Evolutionary conservation across 1,140 invertebrate species (phyloP).

Genomic region (Lanistes nyassanus): DNA sequence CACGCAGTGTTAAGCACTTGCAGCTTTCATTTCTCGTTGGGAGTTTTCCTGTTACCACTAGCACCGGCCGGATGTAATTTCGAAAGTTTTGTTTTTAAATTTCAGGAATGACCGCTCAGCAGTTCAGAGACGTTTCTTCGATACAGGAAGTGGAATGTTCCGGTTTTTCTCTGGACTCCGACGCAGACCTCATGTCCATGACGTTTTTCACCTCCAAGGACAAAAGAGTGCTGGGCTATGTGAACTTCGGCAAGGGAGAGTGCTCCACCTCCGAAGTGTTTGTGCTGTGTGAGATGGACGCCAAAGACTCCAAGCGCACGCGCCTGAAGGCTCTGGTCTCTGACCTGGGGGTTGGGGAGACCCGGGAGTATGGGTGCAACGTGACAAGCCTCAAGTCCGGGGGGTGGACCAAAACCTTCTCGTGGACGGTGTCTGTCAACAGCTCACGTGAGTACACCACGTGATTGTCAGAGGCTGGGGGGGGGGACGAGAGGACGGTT

Average conservation of each 20-base stretch:
- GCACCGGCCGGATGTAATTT: too few species aligned
- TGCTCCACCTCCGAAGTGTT: conserved; percentile 15
- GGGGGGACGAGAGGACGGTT: not conserved
- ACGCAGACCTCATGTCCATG: conserved; percentile 13
- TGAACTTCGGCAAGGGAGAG: not conserved
- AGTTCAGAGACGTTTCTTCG: not conserved
- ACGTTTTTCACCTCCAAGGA: conserved; percentile 13
- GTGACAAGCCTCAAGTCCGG: conserved; percentile 5
- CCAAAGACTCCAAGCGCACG: conserved; percentile 1
- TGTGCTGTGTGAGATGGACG: conserved; percentile 14
- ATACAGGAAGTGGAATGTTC: conserved; percentile 21
- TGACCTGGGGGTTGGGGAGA: not conserved
- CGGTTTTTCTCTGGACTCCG: conserved; percentile 6
- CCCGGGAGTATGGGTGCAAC: conserved; percentile 10
- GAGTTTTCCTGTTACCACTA: too few species aligned
- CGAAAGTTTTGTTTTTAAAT: not conserved
- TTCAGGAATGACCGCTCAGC: not conserved
- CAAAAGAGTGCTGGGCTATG: not conserved
- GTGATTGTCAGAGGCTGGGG: not conserved
- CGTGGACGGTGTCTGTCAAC: conserved; percentile 6
- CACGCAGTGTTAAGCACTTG: too few species aligned
- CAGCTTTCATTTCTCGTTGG: too few species aligned
- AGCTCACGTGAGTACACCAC: conserved; percentile 11
- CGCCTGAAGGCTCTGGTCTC: conserved; percentile 8
- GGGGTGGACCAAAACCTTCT: conserved; percentile 16